These are phyloP conservation scores for Lophotriccus pileatus DNA, from an alignment of 2,797 vertebrate genomes.

Conservation along the genomic window DNA sequence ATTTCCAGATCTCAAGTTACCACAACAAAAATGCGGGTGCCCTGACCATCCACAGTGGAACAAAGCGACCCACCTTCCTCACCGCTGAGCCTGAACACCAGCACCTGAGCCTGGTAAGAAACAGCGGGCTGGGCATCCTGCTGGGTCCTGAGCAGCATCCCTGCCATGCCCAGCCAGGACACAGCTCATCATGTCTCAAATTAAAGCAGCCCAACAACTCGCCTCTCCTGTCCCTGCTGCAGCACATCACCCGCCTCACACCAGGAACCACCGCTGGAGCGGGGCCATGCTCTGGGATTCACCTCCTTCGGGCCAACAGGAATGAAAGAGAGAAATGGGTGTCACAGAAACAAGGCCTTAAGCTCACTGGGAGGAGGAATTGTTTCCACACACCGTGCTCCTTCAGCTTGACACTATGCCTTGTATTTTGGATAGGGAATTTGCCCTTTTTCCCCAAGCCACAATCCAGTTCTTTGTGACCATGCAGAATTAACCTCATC, in stretches of 20 bases:
- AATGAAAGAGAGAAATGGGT: background rate
- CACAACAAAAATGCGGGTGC: background rate
- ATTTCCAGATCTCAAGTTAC: background rate
- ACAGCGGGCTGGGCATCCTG: background rate
- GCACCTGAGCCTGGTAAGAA: background rate
- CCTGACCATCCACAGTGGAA: background rate
- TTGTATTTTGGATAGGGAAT: background rate
- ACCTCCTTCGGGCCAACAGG: background rate
- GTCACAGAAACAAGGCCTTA: background rate
- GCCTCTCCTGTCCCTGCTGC: background rate
- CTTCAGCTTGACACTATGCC: background rate
- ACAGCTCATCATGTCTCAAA: background rate
- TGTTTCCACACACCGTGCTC: background rate
- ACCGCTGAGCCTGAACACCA: background rate
- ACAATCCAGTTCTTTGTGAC: background rate
- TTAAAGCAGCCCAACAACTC: background rate
- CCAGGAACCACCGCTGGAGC: rapidly evolving
- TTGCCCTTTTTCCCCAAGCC: background rate
- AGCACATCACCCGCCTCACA: background rate
- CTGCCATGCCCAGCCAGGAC: background rate
- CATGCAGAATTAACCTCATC: background rate
- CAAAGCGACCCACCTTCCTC: background rate
- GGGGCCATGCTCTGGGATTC: background rate
- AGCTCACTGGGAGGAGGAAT: background rate
- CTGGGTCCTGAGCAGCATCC: background rate